Percentiles rank a stretch among this genome's conserved stretches.
These are phyloP conservation scores for Zootermopsis nevadensis DNA, from an alignment of 2,888 invertebrate species.

Conservation along the genomic window DNA sequence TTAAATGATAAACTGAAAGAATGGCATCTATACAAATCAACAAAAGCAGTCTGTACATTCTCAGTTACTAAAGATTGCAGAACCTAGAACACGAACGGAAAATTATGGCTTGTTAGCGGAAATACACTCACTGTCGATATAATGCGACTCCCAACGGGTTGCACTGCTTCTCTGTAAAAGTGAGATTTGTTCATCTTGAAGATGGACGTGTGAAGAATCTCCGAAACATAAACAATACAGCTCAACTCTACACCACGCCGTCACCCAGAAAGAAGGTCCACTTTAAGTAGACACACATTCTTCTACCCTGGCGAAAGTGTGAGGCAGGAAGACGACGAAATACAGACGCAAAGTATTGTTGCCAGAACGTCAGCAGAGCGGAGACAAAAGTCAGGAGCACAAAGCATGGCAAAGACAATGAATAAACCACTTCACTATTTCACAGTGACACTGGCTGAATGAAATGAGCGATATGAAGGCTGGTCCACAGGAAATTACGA, in stretches of 20 bases:
- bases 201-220: too few species aligned
- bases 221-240: too few species aligned
- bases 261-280: not conserved
- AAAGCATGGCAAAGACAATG: constrained; percentile 7
- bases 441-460: not conserved
- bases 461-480: not conserved
- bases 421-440: not conserved
- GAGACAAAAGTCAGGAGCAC: not conserved
- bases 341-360: not conserved
- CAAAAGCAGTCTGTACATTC: not conserved
- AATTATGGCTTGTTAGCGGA: not conserved
- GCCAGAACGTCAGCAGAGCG: not conserved
- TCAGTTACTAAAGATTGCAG: not conserved
- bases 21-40: not conserved
- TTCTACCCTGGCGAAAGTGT: not conserved
- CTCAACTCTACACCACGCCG: too few species aligned
- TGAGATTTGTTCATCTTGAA: too few species aligned
- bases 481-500: not conserved
- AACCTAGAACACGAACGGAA: not conserved
- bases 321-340: not conserved
- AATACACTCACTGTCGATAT: not conserved
- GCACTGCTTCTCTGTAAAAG: not conserved
- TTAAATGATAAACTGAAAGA: not conserved
- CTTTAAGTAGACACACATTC: too few species aligned
- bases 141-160: not conserved